Evolutionary conservation across 2,113 vertebrate genomes (phyloP).

Genomic region (Istiophorus platypterus): DNA sequence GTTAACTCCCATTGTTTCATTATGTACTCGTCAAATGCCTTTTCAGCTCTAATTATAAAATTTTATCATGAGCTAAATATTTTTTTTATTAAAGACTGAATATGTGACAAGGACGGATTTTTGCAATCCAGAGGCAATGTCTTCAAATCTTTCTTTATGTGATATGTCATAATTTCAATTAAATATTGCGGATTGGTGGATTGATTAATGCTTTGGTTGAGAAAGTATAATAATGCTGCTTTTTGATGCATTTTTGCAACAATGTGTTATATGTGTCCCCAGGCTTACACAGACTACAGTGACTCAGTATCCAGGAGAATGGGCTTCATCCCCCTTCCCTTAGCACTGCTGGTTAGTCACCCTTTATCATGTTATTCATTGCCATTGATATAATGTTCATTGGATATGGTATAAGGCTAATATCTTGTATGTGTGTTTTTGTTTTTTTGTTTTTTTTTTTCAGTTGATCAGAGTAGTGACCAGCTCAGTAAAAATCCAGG

Average conservation of each 20-base stretch:
- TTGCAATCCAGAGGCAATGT: not conserved
- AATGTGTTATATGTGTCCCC: conserved; percentile 49
- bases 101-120: not conserved
- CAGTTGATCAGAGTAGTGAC: conserved; percentile 96
- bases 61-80: too few relatives aligned
- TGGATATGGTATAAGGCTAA: not conserved
- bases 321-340: conserved; percentile 98
- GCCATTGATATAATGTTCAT: not conserved
- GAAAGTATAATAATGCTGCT: not conserved
- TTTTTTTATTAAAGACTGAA: not conserved
- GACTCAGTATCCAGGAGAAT: conserved; percentile 98
- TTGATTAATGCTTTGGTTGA: not conserved
- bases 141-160: not conserved
- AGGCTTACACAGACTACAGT: conserved; percentile 99
- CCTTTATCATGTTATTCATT: not conserved
- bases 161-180: not conserved
- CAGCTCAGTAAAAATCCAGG: conserved; percentile 97
- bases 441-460: conserved; percentile 21
- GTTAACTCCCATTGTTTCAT: too few relatives aligned
- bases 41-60: too few relatives aligned
- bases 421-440: not conserved
- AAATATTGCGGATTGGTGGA: too few relatives aligned
- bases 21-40: too few relatives aligned
- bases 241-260: conserved; percentile 2
- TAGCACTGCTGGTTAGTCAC: conserved; percentile 94